Base-by-base conservation (phyloP, 2,113 vertebrate species). In the Seriola aureovittata region DNA sequence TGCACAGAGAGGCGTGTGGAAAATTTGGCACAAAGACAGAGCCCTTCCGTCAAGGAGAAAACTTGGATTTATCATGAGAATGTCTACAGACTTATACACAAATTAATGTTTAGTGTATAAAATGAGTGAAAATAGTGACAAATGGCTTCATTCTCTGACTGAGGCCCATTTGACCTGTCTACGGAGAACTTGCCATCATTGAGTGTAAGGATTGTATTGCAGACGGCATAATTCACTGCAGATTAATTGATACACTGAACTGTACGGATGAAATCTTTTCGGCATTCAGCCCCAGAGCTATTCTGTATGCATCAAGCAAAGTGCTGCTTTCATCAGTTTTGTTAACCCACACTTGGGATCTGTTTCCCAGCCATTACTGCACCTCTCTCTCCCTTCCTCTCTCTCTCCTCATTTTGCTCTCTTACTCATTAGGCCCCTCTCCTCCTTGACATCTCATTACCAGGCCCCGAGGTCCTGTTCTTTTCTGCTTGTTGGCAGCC, bases 321-420 rank as follows among this genome's bases (percentile, higher is more conserved):
- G 16, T 59, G 63, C 77, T 79, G 67, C 3, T 76, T 88, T 88
- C 84, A 78, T 83, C 78, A 40, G 3, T 67, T 74, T 64, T 8
- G 13, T 65, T 34, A 36, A 54, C 58, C 42, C 69, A 32, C 19
- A 29, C 16, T 10, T 40, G 25, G 60, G 23, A 40, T 75, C 62
- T 55, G 55, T 50, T 75, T 57, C 52, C 50, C 34, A 0, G 48
- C n/a, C 73, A 59, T 70, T 36, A 14, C 63, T 71, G 46, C 29
- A 42, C 50, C 62, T 50, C 40, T 38, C 60, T 68, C 54, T 12
- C 54, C 21, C 17, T 10, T 9, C 25, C 5, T 12, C 23, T 25
- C 46, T 79, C 57, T 70, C 52, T 72, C 50, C 13, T 58, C 59
- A 54, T 58, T 71, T 69, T 12, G 3, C 68, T 77, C 36, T 84